These are phyloP conservation scores for Todiramphus saurophagus DNA, from an alignment of 2,113 vertebrate genomes.

Conservation along the genomic window DNA sequence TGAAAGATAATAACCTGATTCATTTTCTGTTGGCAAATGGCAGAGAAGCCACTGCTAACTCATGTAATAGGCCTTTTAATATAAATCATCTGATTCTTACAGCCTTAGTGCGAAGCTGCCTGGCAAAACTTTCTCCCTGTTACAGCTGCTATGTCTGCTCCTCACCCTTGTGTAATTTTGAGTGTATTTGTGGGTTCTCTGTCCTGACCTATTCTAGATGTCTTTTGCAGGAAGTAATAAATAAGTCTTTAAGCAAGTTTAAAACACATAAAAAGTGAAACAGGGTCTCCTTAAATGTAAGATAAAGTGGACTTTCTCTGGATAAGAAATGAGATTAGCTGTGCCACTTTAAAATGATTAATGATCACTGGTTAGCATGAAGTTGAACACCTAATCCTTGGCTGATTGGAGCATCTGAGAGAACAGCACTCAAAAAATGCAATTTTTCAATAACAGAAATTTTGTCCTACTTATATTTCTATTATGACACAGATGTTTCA, in stretches of 20 bases:
- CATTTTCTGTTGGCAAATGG: background rate
- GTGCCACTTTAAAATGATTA: conserved; percentile 34
- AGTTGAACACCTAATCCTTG: conserved; percentile 6
- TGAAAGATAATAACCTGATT: background rate
- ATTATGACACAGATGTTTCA: background rate
- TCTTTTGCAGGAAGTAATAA: background rate
- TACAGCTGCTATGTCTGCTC: background rate
- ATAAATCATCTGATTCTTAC: background rate
- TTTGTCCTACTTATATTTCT: background rate
- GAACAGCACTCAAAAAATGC: background rate
- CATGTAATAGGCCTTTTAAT: background rate
- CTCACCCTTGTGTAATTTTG: background rate
- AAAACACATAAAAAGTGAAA: background rate
- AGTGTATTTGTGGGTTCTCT: background rate
- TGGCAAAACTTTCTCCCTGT: background rate
- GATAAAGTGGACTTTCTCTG: background rate
- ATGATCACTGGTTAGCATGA: background rate
- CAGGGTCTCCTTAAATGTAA: rapidly evolving
- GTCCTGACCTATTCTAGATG: background rate
- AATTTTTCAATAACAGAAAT: background rate
- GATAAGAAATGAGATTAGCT: background rate
- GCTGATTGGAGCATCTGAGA: conserved; percentile 20
- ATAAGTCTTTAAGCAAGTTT: background rate
- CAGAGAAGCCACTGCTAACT: background rate
- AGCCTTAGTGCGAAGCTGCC: background rate